Evolutionary conservation across 2,113 vertebrate species (phyloP).

Genomic region (Pristiophorus japonicus): DNA sequence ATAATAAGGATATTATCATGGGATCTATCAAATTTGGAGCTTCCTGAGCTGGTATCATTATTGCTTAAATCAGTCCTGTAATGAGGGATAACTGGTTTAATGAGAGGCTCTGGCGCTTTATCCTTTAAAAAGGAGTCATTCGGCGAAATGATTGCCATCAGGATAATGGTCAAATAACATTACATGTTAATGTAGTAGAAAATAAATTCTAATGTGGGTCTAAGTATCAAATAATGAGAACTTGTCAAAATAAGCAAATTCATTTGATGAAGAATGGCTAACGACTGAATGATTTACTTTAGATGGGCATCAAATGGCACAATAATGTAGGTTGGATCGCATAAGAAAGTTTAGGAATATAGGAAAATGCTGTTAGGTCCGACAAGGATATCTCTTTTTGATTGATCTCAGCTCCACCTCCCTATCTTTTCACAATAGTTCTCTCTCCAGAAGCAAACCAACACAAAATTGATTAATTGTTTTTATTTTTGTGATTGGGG

Average conservation of each 20-base stretch:
- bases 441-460: neutral
- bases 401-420: neutral
- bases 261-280: neutral
- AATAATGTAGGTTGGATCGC: neutral
- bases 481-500: neutral
- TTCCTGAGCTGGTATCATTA: neutral
- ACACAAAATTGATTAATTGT: neutral
- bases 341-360: neutral
- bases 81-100: neutral
- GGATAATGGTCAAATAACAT: neutral
- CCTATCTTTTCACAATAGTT: neutral
- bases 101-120: neutral
- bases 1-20: neutral
- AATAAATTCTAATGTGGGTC: neutral
- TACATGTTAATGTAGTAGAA: neutral
- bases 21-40: neutral
- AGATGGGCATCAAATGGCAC: neutral
- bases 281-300: neutral
- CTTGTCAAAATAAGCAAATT: neutral
- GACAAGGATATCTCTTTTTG: neutral
- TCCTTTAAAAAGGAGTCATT: conserved; percentile 28
- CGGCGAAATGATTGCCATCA: neutral
- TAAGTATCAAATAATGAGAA: neutral
- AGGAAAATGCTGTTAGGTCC: neutral
- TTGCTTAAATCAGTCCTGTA: neutral